phyloP scores from a whole-genome alignment of 2,113 vertebrate species.

The Phalacrocorax brasilianus region DNA sequence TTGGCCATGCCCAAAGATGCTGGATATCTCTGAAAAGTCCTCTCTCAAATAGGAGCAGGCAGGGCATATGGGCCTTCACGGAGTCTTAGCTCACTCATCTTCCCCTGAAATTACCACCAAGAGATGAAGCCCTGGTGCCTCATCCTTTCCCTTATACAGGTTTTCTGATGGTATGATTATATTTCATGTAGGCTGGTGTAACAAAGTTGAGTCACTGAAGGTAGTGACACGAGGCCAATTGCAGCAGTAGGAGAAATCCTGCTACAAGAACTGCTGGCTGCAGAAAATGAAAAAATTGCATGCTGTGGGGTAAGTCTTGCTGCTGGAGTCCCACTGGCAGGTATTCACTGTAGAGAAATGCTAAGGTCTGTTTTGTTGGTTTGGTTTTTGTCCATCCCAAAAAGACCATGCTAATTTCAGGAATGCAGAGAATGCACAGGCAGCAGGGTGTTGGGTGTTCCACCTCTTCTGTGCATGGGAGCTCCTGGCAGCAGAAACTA shows the following conservation, averaged over 20 bases:
- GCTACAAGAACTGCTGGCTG: background rate
- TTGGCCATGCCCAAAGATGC: background rate
- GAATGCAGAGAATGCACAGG: background rate
- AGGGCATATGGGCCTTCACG: background rate
- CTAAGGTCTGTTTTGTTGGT: background rate
- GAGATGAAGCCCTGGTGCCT: background rate
- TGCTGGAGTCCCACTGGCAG: background rate
- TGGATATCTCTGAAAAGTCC: background rate
- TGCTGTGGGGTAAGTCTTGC: background rate
- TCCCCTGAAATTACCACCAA: background rate
- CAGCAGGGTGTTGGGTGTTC: background rate
- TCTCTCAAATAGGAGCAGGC: background rate
- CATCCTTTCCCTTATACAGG: background rate
- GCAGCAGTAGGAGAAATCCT: background rate
- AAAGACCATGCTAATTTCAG: background rate
- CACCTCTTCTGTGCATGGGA: background rate
- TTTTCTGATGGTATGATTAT: background rate
- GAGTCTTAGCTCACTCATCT: background rate
- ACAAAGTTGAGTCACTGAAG: background rate
- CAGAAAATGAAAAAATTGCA: background rate
- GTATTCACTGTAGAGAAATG: background rate
- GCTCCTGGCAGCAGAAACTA: background rate
- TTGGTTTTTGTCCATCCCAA: background rate
- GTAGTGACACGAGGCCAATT: background rate
- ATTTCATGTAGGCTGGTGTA: background rate